Base-by-base conservation (phyloP, 2,888 invertebrate species). In the Salticus scenicus region DNA sequence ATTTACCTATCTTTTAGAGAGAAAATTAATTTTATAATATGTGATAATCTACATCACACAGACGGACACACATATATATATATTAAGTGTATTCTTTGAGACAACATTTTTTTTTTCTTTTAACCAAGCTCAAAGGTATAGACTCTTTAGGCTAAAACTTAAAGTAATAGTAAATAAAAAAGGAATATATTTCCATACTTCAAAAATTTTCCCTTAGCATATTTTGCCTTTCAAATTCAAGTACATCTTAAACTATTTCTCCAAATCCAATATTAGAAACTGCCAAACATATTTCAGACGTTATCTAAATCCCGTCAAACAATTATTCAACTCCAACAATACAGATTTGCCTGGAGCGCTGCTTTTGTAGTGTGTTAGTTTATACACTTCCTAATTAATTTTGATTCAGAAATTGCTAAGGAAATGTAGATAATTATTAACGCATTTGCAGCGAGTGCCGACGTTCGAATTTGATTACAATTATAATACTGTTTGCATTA, bases 181-280 rank as follows among this genome's bases (percentile, higher is more conserved):
- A n/a, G n/a, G n/a, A n/a, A n/a, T n/a, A n/a, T n/a, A n/a, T n/a
- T n/a, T n/a, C n/a, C n/a, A n/a, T n/a, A n/a, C n/a, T n/a, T n/a
- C n/a, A n/a, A n/a, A n/a, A n/a, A n/a, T n/a, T n/a, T n/a, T n/a
- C n/a, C n/a, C n/a, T n/a, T n/a, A n/a, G n/a, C n/a, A n/a, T n/a
- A n/a, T n/a, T n/a, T n/a, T n/a, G n/a, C 14, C 7, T 30, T 12
- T 20, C 51, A 27, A 74, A 74, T 74, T 64, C 74, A 51, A 30
- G 51, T 74, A 17, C 17, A 57, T 51, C 42, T 47, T 7, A 63
- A 33, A 17, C 10, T 37, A 17, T 66, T 75, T 64, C 64, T 42
- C 33, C 30, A n/a, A n/a, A n/a, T n/a, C n/a, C n/a, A n/a, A n/a
- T n/a, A n/a, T n/a, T 37, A 8, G 7, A 37, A 8, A 12, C 12